Conservation (phyloP, 2,888 invertebrate genomes). For the Ophonus ardosiacus region DNA sequence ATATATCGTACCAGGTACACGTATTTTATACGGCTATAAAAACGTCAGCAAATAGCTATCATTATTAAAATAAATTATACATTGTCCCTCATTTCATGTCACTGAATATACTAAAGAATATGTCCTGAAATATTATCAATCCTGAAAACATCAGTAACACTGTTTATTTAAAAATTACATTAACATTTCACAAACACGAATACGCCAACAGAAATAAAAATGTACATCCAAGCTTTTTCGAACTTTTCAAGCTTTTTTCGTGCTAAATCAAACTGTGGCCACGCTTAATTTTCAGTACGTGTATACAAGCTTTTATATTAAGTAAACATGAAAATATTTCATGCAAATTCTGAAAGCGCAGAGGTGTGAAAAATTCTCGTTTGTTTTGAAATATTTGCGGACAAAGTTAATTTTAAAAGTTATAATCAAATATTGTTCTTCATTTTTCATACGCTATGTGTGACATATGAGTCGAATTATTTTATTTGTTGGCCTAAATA, state of each 20-base stretch:
- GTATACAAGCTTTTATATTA: neutral
- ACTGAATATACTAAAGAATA: no score
- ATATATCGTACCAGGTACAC: no score
- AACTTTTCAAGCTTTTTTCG: neutral
- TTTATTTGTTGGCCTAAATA: neutral
- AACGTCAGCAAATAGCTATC: no score
- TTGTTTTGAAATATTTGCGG: neutral
- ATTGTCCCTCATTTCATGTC: no score
- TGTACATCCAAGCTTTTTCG: neutral
- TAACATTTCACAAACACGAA: neutral
- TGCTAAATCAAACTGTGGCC: neutral
- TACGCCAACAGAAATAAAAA: neutral
- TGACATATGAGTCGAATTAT: neutral
- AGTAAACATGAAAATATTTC: slow-evolving; percentile 3
- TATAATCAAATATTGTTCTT: slow-evolving; percentile 15
- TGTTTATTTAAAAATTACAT: no score
- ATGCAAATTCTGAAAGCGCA: neutral
- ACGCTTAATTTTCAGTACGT: neutral
- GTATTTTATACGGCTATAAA: no score
- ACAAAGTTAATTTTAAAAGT: neutral
- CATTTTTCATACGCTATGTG: neutral
- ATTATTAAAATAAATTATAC: no score
- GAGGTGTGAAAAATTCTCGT: neutral
- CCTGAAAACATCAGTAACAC: no score
- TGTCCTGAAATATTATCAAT: no score